phyloP scores from a whole-genome alignment of 2,888 invertebrate genomes.

The Strigamia transsilvanica region DNA sequence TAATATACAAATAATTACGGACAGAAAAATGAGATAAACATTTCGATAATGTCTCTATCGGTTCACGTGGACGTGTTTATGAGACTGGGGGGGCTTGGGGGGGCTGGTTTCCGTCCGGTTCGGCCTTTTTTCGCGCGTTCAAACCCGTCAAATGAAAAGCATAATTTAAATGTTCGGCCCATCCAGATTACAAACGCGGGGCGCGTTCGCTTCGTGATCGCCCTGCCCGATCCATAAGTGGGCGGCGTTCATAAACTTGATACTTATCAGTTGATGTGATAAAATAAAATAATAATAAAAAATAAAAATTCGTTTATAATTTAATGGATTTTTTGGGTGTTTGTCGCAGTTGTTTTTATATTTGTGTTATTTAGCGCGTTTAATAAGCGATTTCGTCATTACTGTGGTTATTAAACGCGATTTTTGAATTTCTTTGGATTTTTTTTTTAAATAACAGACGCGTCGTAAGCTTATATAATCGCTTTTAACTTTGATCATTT shows the following conservation, averaged over 20 bases:
- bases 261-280: neutral
- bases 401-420: neutral
- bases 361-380: too few relatives aligned
- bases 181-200: neutral
- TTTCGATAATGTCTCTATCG: conserved; percentile 5
- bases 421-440: neutral
- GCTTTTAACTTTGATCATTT: conserved; percentile 21
- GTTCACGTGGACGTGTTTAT: neutral
- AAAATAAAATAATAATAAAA: neutral
- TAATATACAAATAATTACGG: neutral
- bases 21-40: neutral
- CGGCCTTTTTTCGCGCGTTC: neutral
- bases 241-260: conserved; percentile 14
- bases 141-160: neutral
- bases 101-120: neutral
- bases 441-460: neutral
- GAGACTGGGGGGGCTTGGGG: neutral
- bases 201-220: conserved; percentile 11
- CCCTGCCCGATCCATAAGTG: conserved; percentile 25
- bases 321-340: neutral
- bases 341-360: too few relatives aligned
- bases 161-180: conserved; percentile 21
- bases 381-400: neutral
- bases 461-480: conserved; percentile 13
- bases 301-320: neutral